Evolutionary conservation across 2,888 invertebrate genomes (phyloP), one percentile per base, ranked within the genome.

Genomic region (Lasius platythorax): DNA sequence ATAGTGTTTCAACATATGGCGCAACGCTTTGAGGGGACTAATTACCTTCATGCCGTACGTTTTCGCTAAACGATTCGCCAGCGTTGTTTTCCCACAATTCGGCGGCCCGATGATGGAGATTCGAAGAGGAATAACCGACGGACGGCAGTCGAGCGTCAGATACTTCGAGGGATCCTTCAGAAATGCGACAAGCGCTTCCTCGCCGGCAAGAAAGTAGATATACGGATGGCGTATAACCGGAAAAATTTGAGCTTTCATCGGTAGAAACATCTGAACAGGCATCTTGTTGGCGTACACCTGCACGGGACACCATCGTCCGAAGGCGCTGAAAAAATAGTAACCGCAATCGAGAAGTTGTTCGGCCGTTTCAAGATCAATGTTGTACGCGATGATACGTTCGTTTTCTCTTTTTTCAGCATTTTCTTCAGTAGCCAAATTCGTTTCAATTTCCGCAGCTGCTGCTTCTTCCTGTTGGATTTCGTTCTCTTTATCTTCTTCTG

Each of bases 281-380:
- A 95, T 93, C 58, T 95, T 94, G 85, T 96, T 95, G 89, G 96
- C 95, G 91, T 93, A 95, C 72, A 96, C 94, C 90, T 96, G 96
- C 0, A 97, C 97, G 0, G 97, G 97, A 92, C 97, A 97, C 91
- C 96, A 95, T 79, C 96, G 95, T 33, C 96, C 96, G 93, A 97
- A 97, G 88, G 96, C 96, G 92, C 97, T 97, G 30, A 96, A 92
- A 86, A 97, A 96, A 92, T 95, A 96, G 93, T 96, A 96, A 5
- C 97, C 97, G 85, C 95, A 95, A 2, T 95, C 92, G 56, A 97
- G 91, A 64, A 97, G 94, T 76, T 95, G 94, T 90, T 97, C 96
- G 6, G 97, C 97, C 23, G 96, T 94, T 87, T 96, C 96, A 18
- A 94, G 87, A 75, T 95, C 95, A 2, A 97, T 92, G 46, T 96